phyloP scores from a whole-genome alignment of 1,140 invertebrate species.

The Brachionus sp. region DNA sequence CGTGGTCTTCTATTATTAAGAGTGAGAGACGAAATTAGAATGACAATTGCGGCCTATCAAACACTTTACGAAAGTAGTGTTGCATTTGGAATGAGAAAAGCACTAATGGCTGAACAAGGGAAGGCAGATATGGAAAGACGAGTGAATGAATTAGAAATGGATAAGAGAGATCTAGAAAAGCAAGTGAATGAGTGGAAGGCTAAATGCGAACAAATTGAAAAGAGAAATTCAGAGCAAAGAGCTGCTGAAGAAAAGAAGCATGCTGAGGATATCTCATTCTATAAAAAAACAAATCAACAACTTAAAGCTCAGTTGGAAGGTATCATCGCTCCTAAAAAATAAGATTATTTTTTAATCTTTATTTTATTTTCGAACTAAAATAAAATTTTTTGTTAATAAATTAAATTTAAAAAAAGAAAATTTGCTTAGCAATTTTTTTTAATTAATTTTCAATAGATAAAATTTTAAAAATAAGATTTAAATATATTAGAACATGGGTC shows the following conservation, averaged over 20 bases:
- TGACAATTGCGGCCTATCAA: slow-evolving; percentile 90
- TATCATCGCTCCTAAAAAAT: slow-evolving; percentile 42
- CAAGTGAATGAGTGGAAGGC: slow-evolving; percentile 75
- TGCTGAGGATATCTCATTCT: slow-evolving; percentile 79
- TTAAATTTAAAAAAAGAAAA: not conserved
- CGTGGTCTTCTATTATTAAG: slow-evolving; percentile 84
- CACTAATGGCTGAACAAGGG: slow-evolving; percentile 73
- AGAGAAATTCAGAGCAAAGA: slow-evolving; percentile 74
- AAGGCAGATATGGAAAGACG: slow-evolving; percentile 68
- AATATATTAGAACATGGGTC: not conserved
- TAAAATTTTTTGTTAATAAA: slow-evolving; percentile 27
- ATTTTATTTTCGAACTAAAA: not conserved
- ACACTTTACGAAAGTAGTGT: slow-evolving; percentile 93
- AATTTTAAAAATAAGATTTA: not conserved
- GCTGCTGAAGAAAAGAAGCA: slow-evolving; percentile 84
- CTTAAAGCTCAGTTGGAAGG: slow-evolving; percentile 64
- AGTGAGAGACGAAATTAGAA: slow-evolving; percentile 87
- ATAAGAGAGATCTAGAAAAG: slow-evolving; percentile 73
- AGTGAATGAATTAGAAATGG: slow-evolving; percentile 64
- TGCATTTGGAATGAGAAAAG: slow-evolving; percentile 94
- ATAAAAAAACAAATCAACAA: slow-evolving; percentile 88
- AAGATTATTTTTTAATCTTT: not conserved
- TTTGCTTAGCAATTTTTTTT: slow-evolving; percentile 26
- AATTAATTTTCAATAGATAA: not conserved
- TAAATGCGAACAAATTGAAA: slow-evolving; percentile 77